These are phyloP conservation scores for Sterrhoptilus dennistouni DNA, from an alignment of 2,113 vertebrate species.

Conservation along the genomic window DNA sequence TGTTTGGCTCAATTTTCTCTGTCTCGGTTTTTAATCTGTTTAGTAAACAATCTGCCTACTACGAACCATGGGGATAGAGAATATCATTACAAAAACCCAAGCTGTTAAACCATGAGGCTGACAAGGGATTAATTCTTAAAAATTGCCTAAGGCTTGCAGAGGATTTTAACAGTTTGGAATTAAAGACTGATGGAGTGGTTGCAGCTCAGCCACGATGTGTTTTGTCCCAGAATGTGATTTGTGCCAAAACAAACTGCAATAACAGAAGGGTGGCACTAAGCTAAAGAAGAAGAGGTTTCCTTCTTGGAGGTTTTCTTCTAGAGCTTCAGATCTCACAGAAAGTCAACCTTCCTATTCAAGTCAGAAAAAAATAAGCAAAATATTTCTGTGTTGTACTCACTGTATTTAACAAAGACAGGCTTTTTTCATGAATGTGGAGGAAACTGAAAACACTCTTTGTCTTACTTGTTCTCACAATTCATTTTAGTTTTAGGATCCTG, in stretches of 20 bases:
- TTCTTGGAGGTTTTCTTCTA: neutral
- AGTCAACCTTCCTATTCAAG: neutral
- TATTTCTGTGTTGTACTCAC: neutral
- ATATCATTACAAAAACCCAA: neutral
- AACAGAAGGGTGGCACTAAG: neutral
- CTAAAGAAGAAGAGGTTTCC: neutral
- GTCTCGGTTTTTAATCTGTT: neutral
- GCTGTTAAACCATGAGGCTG: neutral
- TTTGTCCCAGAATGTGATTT: neutral
- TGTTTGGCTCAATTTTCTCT: neutral
- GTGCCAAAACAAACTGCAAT: neutral
- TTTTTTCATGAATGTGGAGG: neutral
- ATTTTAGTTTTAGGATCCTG: neutral
- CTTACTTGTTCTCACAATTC: neutral
- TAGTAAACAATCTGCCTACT: neutral
- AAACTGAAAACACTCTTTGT: neutral
- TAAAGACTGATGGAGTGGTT: neutral
- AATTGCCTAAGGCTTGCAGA: neutral
- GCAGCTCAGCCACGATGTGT: neutral
- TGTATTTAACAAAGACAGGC: neutral
- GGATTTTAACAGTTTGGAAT: conserved; percentile 4
- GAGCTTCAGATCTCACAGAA: neutral
- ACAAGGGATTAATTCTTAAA: conserved; percentile 3
- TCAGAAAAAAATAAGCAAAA: neutral
- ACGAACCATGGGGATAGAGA: neutral